Conservation (phyloP, 2,113 vertebrate genomes). For the Menidia beryllina region DNA sequence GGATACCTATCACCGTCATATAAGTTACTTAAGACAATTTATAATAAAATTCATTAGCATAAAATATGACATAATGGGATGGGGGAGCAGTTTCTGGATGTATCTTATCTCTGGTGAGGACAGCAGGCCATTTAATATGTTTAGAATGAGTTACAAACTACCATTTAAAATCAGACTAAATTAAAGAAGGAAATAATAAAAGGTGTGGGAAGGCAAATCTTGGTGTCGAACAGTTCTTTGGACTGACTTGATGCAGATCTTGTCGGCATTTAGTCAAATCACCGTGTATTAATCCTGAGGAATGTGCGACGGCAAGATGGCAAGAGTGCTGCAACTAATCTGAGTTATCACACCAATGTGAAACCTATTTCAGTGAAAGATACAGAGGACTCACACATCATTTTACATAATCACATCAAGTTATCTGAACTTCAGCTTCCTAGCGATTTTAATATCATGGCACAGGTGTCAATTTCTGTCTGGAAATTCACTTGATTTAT, state of each 20-base stretch:
- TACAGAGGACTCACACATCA: slow-evolving; percentile 19
- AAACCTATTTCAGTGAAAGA: slow-evolving; percentile 37
- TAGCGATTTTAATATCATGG: slow-evolving; percentile 53
- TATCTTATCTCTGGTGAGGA: slow-evolving; percentile 29
- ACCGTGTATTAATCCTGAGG: slow-evolving; percentile 17
- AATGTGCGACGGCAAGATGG: slow-evolving; percentile 23
- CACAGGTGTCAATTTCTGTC: slow-evolving; percentile 43
- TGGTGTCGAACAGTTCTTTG: neutral
- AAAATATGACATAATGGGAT: slow-evolving; percentile 47
- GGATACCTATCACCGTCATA: slow-evolving; percentile 62
- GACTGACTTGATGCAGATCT: neutral
- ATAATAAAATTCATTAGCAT: slow-evolving; percentile 62
- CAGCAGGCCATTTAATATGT: slow-evolving; percentile 32
- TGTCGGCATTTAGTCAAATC: slow-evolving; percentile 27
- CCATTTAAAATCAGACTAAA: slow-evolving; percentile 9
- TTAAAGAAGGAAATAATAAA: neutral
- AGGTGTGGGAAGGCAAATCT: neutral
- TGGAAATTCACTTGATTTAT: slow-evolving; percentile 29
- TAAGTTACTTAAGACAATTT: slow-evolving; percentile 66
- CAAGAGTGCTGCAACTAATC: slow-evolving; percentile 35
- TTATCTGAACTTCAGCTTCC: slow-evolving; percentile 36
- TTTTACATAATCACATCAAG: slow-evolving; percentile 43
- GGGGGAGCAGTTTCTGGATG: slow-evolving; percentile 14
- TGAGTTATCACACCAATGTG: slow-evolving; percentile 17
- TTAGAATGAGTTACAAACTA: slow-evolving; percentile 2